These are phyloP conservation scores for Otus sunia DNA, from an alignment of 2,113 vertebrate species.

Conservation along the genomic window DNA sequence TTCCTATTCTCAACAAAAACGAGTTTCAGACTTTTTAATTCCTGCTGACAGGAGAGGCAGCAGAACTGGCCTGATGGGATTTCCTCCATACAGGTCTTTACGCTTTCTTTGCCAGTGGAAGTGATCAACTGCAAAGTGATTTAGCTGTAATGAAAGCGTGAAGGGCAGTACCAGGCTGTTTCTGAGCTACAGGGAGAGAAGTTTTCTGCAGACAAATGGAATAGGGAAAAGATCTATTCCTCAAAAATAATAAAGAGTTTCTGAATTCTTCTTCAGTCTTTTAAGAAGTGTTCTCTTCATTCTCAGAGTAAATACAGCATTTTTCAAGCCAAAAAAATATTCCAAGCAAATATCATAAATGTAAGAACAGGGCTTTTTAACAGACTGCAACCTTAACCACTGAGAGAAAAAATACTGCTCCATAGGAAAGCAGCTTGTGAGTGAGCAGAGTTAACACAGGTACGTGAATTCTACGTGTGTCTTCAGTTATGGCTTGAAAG, in stretches of 20 bases:
- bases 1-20: not conserved
- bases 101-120: not conserved
- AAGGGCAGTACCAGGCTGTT: not conserved
- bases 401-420: not conserved
- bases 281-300: not conserved
- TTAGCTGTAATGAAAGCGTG: not conserved
- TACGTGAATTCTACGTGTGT: not conserved
- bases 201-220: not conserved
- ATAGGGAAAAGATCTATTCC: not conserved
- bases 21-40: not conserved
- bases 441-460: not conserved
- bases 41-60: not conserved
- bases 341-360: not conserved
- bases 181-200: not conserved
- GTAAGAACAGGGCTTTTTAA: not conserved
- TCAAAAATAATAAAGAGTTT: not conserved
- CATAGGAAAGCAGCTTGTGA: not conserved
- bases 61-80: not conserved
- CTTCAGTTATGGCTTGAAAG: slow-evolving; percentile 28
- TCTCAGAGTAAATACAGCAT: not conserved
- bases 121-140: not conserved
- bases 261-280: not conserved
- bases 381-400: not conserved
- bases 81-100: not conserved
- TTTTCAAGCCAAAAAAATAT: not conserved